Percentiles rank a stretch among this genome's conserved stretches.
Conservation (phyloP, 2,888 invertebrate genomes). For the Pedicia rivosa region DNA sequence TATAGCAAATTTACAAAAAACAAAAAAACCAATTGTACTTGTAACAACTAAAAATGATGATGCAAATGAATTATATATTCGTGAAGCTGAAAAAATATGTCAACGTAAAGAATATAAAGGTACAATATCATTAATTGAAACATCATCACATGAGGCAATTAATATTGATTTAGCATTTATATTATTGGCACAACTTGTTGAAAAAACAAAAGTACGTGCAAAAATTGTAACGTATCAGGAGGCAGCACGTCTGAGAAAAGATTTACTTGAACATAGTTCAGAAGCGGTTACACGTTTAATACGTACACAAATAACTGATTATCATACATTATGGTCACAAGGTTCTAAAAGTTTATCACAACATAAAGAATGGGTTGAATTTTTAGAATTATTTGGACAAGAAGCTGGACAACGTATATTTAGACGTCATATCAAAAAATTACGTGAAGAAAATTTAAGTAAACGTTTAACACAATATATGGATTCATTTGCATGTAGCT, state of each 20-base stretch:
- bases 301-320: constrained; percentile 65
- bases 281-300: constrained; percentile 82
- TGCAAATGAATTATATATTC: constrained; percentile 67
- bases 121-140: constrained; percentile 78
- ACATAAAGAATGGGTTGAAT: constrained; percentile 78
- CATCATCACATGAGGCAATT: constrained; percentile 89
- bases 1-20: constrained; percentile 71
- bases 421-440: constrained; percentile 58
- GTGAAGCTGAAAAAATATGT: constrained; percentile 79
- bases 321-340: constrained; percentile 73
- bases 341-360: constrained; percentile 72
- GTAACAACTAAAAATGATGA: constrained; percentile 95
- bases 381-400: constrained; percentile 77
- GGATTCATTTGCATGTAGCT: constrained; percentile 57
- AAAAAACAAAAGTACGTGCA: constrained; percentile 57
- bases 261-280: constrained; percentile 75
- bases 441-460: constrained; percentile 66
- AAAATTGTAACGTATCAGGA: constrained; percentile 63
- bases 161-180: constrained; percentile 89
- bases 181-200: constrained; percentile 79
- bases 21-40: constrained; percentile 88
- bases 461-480: constrained; percentile 61
- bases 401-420: constrained; percentile 67
- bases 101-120: constrained; percentile 84
- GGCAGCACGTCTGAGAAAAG: constrained; percentile 71